Evolutionary conservation across 2,113 vertebrate genomes (phyloP).

Genomic region (Sander lucioperca): DNA sequence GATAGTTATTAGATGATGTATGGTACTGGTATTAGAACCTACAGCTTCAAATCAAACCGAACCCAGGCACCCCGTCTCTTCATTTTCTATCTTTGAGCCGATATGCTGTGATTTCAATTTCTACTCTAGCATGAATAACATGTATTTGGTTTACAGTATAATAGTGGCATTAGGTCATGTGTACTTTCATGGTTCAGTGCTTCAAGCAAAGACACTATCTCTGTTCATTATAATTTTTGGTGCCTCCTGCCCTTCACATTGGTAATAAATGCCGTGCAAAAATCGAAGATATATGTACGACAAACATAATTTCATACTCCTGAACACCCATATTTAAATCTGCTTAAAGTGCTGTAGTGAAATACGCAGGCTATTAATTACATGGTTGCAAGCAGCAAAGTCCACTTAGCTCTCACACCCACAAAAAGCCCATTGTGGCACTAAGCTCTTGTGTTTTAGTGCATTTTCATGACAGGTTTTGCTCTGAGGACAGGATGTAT

Average conservation of each 20-base stretch:
- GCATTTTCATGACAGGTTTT: conserved; percentile 80
- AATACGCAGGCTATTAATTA: conserved; percentile 74
- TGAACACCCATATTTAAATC: conserved; percentile 55
- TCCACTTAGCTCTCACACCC: conserved; percentile 59
- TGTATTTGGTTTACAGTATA: neutral
- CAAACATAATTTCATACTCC: conserved; percentile 35
- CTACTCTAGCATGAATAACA: neutral
- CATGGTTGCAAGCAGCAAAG: conserved; percentile 52
- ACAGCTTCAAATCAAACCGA: too few species aligned
- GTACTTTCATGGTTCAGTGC: neutral
- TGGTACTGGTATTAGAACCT: neutral
- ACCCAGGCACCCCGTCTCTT: neutral
- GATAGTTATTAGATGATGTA: neutral
- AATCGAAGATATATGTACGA: neutral
- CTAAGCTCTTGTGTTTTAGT: conserved; percentile 81
- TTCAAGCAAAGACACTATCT: neutral
- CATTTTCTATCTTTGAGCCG: neutral
- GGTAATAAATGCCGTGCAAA: neutral
- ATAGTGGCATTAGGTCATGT: neutral
- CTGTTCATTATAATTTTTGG: neutral
- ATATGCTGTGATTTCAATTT: neutral
- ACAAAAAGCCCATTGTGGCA: conserved; percentile 72
- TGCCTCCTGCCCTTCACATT: neutral
- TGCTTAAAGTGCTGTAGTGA: conserved; percentile 55
- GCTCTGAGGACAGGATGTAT: conserved; percentile 72